Evolutionary conservation across 2,113 vertebrate species (phyloP).

Genomic region (Panthera uncia): DNA sequence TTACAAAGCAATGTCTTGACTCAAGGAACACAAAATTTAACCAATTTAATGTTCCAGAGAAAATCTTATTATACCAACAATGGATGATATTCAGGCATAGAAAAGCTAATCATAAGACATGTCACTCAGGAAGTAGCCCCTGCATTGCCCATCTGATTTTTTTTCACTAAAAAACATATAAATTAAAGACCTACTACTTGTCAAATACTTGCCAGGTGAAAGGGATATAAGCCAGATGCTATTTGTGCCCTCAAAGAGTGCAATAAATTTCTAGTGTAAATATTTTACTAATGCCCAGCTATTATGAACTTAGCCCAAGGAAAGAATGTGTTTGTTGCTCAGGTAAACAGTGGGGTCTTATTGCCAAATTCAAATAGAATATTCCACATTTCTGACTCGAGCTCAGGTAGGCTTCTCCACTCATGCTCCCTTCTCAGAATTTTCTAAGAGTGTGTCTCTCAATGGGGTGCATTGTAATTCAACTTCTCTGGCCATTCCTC

Average conservation of each 20-base stretch:
- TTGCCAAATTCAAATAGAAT: fast-evolving
- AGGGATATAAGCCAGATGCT: neutral
- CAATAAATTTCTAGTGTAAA: too few species aligned
- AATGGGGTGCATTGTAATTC: neutral
- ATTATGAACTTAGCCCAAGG: neutral
- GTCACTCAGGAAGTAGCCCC: neutral
- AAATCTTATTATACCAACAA: neutral
- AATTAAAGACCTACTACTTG: neutral
- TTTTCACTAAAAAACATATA: neutral
- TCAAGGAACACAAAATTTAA: neutral
- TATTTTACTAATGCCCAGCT: neutral
- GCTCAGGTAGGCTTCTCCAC: fast-evolving
- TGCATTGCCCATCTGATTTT: neutral
- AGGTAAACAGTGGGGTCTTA: neutral
- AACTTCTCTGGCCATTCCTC: fast-evolving
- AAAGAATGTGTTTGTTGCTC: neutral
- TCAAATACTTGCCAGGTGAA: neutral
- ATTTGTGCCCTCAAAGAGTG: neutral
- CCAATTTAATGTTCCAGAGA: neutral
- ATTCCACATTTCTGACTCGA: fast-evolving
- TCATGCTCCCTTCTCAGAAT: too few species aligned
- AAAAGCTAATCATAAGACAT: neutral
- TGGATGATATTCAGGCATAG: neutral
- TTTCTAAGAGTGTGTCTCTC: too few species aligned
- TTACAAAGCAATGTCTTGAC: neutral